These are phyloP conservation scores for Bembecia ichneumoniformis DNA, from an alignment of 2,888 invertebrate genomes.

Conservation along the genomic window DNA sequence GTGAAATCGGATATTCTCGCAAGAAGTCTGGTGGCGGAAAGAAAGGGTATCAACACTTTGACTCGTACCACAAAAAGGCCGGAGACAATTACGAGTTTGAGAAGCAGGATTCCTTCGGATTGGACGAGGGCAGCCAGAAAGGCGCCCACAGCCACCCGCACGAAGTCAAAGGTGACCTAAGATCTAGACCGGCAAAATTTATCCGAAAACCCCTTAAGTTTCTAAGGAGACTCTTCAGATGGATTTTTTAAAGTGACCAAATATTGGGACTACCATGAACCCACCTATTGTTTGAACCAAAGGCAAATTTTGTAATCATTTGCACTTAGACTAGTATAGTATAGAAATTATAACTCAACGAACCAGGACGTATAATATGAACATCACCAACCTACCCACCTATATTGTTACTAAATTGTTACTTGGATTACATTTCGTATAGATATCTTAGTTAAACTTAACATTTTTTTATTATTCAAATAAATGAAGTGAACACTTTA, in stretches of 20 bases:
- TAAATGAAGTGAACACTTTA: too few relatives aligned
- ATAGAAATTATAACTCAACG: too few relatives aligned
- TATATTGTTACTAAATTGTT: too few relatives aligned
- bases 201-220: conserved; percentile 38
- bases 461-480: too few relatives aligned
- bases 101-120: conserved; percentile 77
- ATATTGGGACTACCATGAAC: too few relatives aligned
- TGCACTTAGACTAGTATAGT: too few relatives aligned
- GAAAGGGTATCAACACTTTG: conserved; percentile 80
- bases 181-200: conserved; percentile 18
- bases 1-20: conserved; percentile 77
- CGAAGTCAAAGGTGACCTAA: conserved; percentile 45
- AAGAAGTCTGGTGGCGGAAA: conserved; percentile 76
- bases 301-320: too few relatives aligned
- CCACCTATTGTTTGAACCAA: too few relatives aligned
- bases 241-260: conserved; percentile 24
- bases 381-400: too few relatives aligned
- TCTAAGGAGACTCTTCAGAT: conserved; percentile 30
- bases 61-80: conserved; percentile 80
- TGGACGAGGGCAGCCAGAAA: conserved; percentile 61
- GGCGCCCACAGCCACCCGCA: conserved; percentile 54
- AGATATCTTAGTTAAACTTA: too few relatives aligned
- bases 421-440: too few relatives aligned
- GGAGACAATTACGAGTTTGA: conserved; percentile 82
- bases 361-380: too few relatives aligned